These are phyloP conservation scores for Tinamus guttatus DNA, from an alignment of 2,113 vertebrate genomes.

Conservation along the genomic window DNA sequence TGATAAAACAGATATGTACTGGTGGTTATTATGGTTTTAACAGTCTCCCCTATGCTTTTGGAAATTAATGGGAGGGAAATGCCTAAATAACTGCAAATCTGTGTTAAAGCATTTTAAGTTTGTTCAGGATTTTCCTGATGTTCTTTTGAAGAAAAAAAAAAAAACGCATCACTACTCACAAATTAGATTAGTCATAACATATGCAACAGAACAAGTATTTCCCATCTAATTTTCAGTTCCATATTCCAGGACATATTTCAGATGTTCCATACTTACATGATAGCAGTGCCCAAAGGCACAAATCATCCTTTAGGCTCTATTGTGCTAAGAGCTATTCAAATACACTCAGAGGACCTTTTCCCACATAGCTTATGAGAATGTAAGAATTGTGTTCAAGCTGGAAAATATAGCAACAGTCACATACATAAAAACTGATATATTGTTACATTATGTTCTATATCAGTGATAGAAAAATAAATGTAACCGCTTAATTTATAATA, in stretches of 20 bases:
- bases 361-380: neutral
- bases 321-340: constrained; percentile 12
- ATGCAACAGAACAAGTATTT: constrained; percentile 45
- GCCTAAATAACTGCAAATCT: neutral
- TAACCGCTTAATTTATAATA: constrained; percentile 37
- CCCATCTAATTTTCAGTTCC: constrained; percentile 34
- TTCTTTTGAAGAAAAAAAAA: neutral
- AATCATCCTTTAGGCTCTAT: constrained; percentile 31
- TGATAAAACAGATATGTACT: neutral
- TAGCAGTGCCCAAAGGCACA: constrained; percentile 12
- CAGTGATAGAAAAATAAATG: constrained; percentile 51
- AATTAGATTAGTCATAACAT: constrained; percentile 40
- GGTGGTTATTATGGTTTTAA: neutral
- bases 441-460: constrained; percentile 28
- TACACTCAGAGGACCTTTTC: constrained; percentile 27
- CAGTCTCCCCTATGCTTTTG: neutral
- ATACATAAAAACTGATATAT: constrained; percentile 44
- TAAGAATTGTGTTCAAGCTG: neutral
- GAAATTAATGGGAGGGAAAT: neutral
- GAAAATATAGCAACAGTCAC: constrained; percentile 25
- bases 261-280: neutral
- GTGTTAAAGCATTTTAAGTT: neutral
- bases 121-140: neutral
- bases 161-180: neutral
- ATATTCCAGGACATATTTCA: constrained; percentile 21